Evolutionary conservation across 2,113 vertebrate genomes (phyloP), one percentile per base, ranked within the genome.

Genomic region (Zapus hudsonius): DNA sequence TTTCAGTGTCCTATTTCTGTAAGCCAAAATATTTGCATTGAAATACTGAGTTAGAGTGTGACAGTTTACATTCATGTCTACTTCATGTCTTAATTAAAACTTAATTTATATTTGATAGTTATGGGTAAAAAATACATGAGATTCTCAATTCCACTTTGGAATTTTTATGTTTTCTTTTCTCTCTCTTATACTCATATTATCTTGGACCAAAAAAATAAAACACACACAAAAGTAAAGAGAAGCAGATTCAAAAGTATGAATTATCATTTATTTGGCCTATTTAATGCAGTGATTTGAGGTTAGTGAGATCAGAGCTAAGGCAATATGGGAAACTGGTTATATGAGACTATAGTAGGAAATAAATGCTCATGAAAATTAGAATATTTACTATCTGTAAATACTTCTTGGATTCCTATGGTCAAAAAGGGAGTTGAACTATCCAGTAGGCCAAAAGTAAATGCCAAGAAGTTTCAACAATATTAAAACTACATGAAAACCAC

Each of bases 401-500:
- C 74, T 59, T 17, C 13, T 95, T 82, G 25, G 67, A 96, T 93
- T 94, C 67, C 38, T 64, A 89, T 52, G 92, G 74, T 91, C 69
- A 85, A 93, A 87, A 79, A 74, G 16, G 38, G 33, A 76, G 40
- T 64, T 81, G n/a, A 66, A 82, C 17, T 55, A 82, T 85, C 64
- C 55, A 88, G 33, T 1, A 75, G 44, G 29, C 78, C 87, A 92
- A 91, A 94, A 87, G 64, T 82, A 85, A 93, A 95, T 82, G 69
- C 93, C 61, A 80, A 31, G 47, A 92, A 92, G 76, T 15, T 52
- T 52, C 52, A 89, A 83, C n/a, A 88, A 91, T 93, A 87, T 94
- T 90, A 78, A 83, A 88, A 81, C 61, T 73, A 67, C 92, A 80
- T 72, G n/a, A 27, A 87, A 95, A 92, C 83, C 87, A 75, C 85